Conservation (phyloP, 2,797 vertebrate genomes). For the Sebastes flavidus region DNA sequence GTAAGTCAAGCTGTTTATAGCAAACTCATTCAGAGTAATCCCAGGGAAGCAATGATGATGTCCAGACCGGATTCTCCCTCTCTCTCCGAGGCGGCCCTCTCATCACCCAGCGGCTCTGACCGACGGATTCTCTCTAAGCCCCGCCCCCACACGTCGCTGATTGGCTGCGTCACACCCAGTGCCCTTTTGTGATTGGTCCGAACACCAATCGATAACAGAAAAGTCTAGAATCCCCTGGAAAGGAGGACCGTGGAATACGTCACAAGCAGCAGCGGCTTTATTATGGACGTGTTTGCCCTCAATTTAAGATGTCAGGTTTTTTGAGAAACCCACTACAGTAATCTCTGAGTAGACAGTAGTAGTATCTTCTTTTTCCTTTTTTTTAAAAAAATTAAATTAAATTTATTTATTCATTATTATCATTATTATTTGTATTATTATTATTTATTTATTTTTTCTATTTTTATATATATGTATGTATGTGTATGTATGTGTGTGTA, state of each 20-base stretch:
- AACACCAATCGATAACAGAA: conserved; percentile 71
- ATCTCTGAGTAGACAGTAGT: no score
- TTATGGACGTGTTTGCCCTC: background rate
- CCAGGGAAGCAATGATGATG: conserved; percentile 59
- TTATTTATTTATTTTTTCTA: no score
- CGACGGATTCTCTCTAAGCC: conserved; percentile 29
- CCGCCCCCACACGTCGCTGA: conserved; percentile 60
- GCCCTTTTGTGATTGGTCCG: conserved; percentile 65
- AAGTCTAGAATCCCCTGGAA: conserved; percentile 78
- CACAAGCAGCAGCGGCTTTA: background rate
- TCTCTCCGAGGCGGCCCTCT: conserved; percentile 52
- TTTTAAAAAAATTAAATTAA: no score
- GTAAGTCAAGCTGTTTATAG: conserved; percentile 78
- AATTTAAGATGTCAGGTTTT: conserved; percentile 4
- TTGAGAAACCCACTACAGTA: no score
- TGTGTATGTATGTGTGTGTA: no score
- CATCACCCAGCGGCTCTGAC: conserved; percentile 63
- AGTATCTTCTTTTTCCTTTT: no score
- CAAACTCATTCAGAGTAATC: conserved; percentile 78
- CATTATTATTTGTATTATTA: no score
- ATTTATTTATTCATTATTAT: no score
- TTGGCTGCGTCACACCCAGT: conserved; percentile 58
- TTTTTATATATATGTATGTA: no score
- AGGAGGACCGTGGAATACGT: conserved; percentile 33
- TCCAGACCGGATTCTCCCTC: conserved; percentile 77